phyloP scores from a whole-genome alignment of 2,113 vertebrate species.

The Crotalus helleri region DNA sequence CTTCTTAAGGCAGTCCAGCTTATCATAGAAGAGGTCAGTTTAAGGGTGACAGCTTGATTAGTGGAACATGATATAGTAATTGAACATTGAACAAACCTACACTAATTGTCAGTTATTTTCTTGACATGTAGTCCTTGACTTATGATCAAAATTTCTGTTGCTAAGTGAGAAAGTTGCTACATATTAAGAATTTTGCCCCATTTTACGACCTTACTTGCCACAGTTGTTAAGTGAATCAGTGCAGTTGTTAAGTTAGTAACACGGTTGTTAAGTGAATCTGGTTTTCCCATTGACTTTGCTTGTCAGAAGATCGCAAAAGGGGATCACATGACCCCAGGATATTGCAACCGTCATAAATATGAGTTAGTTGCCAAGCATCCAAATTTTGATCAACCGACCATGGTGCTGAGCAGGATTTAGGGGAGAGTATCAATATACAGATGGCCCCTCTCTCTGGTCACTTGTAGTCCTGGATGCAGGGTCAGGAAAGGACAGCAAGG shows the following conservation, averaged over 20 bases:
- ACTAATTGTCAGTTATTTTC: background rate
- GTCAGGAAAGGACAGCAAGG: no score
- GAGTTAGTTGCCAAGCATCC: background rate
- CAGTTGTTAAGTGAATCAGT: background rate
- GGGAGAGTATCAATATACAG: no score
- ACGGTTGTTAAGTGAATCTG: background rate
- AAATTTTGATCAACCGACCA: background rate
- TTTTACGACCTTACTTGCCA: background rate
- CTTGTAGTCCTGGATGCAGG: no score
- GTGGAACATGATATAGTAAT: background rate
- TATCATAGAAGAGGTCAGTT: background rate
- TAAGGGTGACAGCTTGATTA: background rate
- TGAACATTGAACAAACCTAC: background rate
- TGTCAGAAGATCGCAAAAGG: background rate
- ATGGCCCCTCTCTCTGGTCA: no score
- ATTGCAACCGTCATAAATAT: background rate
- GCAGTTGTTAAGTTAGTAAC: background rate
- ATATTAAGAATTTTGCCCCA: background rate
- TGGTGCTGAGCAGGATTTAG: background rate
- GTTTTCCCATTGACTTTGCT: background rate
- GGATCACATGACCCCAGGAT: background rate
- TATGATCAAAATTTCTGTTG: background rate
- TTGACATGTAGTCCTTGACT: background rate
- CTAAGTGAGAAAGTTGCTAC: background rate
- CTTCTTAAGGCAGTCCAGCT: background rate